These are phyloP conservation scores for Egretta garzetta DNA, from an alignment of 2,113 vertebrate species.

Conservation along the genomic window DNA sequence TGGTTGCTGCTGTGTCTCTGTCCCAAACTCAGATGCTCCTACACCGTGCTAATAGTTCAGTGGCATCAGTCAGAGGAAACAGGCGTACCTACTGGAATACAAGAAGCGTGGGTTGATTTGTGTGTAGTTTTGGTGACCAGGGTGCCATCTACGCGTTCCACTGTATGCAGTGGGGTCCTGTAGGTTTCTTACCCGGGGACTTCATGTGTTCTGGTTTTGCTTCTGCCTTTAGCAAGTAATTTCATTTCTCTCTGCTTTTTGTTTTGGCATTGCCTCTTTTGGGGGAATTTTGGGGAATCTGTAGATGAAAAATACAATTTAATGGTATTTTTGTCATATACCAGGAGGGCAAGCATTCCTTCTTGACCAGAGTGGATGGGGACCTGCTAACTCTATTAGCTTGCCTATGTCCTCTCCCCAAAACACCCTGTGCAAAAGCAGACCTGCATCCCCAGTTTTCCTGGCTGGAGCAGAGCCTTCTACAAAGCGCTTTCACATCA, in stretches of 20 bases:
- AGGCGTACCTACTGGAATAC: not conserved
- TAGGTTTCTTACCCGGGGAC: not conserved
- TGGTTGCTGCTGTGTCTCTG: not conserved
- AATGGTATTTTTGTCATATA: not conserved
- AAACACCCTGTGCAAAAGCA: not conserved
- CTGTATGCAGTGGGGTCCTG: not conserved
- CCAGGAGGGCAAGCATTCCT: not conserved
- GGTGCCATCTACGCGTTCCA: not conserved
- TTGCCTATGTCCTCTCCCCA: not conserved
- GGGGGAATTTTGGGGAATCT: not conserved
- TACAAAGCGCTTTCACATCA: not conserved
- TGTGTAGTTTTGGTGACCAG: not conserved
- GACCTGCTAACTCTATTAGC: not conserved
- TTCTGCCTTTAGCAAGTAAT: not conserved
- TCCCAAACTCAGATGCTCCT: not conserved
- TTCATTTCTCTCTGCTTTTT: not conserved
- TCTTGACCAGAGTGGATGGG: not conserved
- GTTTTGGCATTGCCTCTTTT: not conserved
- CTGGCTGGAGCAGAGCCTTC: not conserved
- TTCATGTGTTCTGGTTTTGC: not conserved
- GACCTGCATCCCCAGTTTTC: not conserved
- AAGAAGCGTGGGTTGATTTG: not conserved
- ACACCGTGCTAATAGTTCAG: not conserved
- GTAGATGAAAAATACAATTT: not conserved
- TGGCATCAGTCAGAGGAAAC: not conserved